Evolutionary conservation across 1,140 invertebrate species (phyloP).

Genomic region (Brachionus rubens): DNA sequence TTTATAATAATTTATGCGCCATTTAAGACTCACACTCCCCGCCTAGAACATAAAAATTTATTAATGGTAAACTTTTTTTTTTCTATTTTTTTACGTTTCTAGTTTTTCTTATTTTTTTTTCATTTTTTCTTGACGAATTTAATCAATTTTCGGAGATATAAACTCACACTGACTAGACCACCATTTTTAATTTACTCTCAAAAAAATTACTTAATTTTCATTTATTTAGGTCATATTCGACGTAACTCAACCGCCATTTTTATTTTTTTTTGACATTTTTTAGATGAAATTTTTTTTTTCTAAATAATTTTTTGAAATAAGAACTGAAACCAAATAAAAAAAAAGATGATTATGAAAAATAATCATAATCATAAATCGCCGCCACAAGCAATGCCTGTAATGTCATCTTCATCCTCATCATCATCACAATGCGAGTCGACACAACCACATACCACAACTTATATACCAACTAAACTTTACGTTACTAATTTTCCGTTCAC

Average conservation of each 20-base stretch:
- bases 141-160: not conserved
- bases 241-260: too few species aligned
- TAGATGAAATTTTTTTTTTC: too few species aligned
- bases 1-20: too few species aligned
- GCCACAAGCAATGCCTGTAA: not conserved
- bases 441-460: not conserved
- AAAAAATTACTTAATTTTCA: conserved; percentile 16
- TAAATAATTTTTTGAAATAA: too few species aligned
- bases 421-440: not conserved
- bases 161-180: not conserved
- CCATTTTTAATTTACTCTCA: conserved; percentile 2
- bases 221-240: conserved; percentile 1
- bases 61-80: too few species aligned
- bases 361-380: conserved; percentile 42
- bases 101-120: too few species aligned
- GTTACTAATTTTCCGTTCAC: conserved; percentile 44
- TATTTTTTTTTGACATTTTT: too few species aligned
- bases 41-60: too few species aligned
- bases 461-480: conserved; percentile 45
- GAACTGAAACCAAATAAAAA: too few species aligned
- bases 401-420: not conserved
- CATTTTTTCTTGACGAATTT: too few species aligned
- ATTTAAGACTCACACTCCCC: too few species aligned
- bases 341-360: conserved; percentile 20
- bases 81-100: too few species aligned